Evolutionary conservation across 1,140 invertebrate genomes (phyloP), one percentile per base, ranked within the genome.

Genomic region (Anagrus nilaparvatae): DNA sequence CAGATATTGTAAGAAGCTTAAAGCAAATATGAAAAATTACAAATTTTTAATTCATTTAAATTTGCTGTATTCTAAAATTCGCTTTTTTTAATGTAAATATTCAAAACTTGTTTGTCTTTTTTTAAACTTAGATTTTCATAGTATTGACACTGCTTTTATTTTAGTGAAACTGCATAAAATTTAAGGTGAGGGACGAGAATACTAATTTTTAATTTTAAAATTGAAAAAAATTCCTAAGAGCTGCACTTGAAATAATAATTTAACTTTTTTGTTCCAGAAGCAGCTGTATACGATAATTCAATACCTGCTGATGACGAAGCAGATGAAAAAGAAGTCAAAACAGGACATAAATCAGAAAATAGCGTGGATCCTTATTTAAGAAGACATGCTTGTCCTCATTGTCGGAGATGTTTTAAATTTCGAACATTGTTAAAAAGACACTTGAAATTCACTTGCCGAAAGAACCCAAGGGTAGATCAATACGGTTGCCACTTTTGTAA

Each of bases 351-450:
- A 24, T 23, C 10, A n/a, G 27, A n/a, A 59, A n/a, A n/a, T n/a
- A 1, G 9, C 28, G 5, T 19, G n/a, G 17, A 23, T 9, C 8
- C 29, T 14, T 14, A 9, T n/a, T 9, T 14, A 30, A 14, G 23
- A 17, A 30, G 5, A n/a, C 47, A 63, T 32, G 24, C 36, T 4
- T 71, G 68, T 40, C 47, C 52, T 0, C 58, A 59, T 46, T 70
- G 68, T 41, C 62, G 59, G 38, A 63, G 65, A 18, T 46, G 52
- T 7, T 70, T 64, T 45, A 51, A 49, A 0, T 44, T 61, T 20
- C 66, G 59, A 42, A 63, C 56, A 5, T 50, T 63, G 14, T 44
- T 71, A 4, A 63, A 63, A 24, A 52, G 63, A 12, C 69, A 71
- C 39, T 47, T 68, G 28, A 59, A 63, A 25, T 60, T 58, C 30